These are phyloP conservation scores for Tetramorium alpestre DNA, from an alignment of 1,140 invertebrate species.

Conservation along the genomic window DNA sequence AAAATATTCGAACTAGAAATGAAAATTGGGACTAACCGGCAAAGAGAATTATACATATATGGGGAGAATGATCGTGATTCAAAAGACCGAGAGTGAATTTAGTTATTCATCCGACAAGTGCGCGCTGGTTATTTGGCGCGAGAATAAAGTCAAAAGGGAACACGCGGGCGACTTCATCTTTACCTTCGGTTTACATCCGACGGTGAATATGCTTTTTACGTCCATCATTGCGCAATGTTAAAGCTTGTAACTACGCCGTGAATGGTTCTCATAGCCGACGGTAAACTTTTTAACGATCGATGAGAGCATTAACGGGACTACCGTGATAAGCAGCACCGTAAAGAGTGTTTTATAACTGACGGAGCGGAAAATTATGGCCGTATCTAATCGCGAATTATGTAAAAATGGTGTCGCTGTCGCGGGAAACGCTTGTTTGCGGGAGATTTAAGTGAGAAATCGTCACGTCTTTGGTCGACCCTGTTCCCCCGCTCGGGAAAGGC, in stretches of 20 bases:
- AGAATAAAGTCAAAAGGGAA: conserved; percentile 22
- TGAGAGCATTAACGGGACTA: background rate
- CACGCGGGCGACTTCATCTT: conserved; percentile 20
- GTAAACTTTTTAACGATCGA: conserved; percentile 46
- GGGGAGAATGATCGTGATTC: background rate
- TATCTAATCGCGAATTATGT: conserved; percentile 18
- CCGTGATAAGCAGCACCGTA: background rate
- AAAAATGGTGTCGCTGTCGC: background rate
- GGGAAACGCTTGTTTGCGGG: background rate
- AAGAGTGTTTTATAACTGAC: conserved; percentile 13
- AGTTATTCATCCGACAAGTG: background rate
- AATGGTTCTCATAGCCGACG: background rate
- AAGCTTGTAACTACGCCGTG: background rate
- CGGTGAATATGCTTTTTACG: conserved; percentile 23
- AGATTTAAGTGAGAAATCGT: background rate
- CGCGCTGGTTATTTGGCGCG: background rate
- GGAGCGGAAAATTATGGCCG: background rate
- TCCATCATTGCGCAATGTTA: background rate
- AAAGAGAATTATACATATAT: too few species aligned
- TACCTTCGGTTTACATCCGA: background rate
- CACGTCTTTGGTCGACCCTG: background rate
- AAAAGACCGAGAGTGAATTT: background rate
- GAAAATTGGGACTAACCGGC: too few species aligned
- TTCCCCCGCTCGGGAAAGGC: too few species aligned
- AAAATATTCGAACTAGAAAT: too few species aligned